phyloP scores from a whole-genome alignment of 2,113 vertebrate genomes.

The Tetrao urogallus region DNA sequence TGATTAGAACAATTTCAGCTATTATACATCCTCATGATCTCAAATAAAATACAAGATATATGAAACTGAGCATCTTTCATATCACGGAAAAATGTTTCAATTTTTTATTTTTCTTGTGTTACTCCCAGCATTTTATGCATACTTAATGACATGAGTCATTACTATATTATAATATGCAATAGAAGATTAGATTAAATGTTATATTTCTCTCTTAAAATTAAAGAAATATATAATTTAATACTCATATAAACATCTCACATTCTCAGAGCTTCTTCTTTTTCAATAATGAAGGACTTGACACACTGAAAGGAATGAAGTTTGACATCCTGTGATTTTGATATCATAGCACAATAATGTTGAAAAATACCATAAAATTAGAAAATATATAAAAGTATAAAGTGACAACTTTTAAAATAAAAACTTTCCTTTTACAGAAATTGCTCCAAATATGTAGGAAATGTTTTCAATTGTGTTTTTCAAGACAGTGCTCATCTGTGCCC shows the following conservation, averaged over 20 bases:
- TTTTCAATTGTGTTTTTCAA: background rate
- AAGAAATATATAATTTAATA: background rate
- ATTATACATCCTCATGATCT: background rate
- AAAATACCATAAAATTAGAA: background rate
- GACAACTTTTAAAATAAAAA: background rate
- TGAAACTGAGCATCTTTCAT: background rate
- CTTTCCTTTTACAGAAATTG: accelerated
- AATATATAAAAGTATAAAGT: background rate
- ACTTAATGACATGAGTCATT: background rate
- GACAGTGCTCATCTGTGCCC: background rate
- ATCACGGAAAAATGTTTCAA: background rate
- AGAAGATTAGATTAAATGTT: background rate
- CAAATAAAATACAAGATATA: background rate
- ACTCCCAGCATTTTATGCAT: background rate
- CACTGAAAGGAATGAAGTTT: background rate
- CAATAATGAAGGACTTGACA: background rate
- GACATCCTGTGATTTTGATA: background rate
- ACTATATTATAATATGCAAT: background rate
- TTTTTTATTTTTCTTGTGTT: background rate
- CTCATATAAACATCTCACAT: background rate
- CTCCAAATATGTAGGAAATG: background rate
- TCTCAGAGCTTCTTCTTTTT: background rate
- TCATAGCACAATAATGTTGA: background rate
- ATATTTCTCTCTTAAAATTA: background rate
- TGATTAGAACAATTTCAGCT: background rate